phyloP scores from a whole-genome alignment of 2,113 vertebrate species.

The Aegypius monachus region DNA sequence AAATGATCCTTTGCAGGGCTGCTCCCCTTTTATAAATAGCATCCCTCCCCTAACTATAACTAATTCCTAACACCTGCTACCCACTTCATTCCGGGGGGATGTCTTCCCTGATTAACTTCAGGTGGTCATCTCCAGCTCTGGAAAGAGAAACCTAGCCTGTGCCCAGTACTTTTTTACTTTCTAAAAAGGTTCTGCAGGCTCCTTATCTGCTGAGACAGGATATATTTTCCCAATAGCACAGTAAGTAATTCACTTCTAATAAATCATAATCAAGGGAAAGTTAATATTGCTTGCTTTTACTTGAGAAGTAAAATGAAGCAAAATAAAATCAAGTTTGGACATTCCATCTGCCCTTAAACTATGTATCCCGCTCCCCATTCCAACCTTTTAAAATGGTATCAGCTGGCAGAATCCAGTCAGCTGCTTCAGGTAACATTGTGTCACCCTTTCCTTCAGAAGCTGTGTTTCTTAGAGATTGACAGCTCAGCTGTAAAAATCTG shows the following conservation, averaged over 20 bases:
- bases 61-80: constrained; percentile 58
- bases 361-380: background rate
- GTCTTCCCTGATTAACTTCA: constrained; percentile 60
- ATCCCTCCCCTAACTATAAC: constrained; percentile 8
- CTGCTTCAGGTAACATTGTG: constrained; percentile 15
- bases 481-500: constrained; percentile 35
- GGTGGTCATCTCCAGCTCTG: constrained; percentile 56
- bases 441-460: constrained; percentile 1
- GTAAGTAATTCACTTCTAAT: constrained; percentile 21
- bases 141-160: background rate
- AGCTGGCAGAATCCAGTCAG: background rate
- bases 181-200: background rate
- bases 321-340: background rate
- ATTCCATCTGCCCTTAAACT: background rate
- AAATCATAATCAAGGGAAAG: constrained; percentile 20
- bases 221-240: background rate
- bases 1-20: background rate
- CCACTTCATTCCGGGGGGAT: constrained; percentile 14
- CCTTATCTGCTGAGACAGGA: background rate
- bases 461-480: background rate
- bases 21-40: constrained; percentile 36
- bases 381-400: background rate
- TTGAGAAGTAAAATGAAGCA: constrained; percentile 6
- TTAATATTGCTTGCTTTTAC: background rate
- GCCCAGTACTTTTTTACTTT: background rate